Evolutionary conservation across 2,113 vertebrate genomes (phyloP).

Genomic region (Atrichornis clamosus): DNA sequence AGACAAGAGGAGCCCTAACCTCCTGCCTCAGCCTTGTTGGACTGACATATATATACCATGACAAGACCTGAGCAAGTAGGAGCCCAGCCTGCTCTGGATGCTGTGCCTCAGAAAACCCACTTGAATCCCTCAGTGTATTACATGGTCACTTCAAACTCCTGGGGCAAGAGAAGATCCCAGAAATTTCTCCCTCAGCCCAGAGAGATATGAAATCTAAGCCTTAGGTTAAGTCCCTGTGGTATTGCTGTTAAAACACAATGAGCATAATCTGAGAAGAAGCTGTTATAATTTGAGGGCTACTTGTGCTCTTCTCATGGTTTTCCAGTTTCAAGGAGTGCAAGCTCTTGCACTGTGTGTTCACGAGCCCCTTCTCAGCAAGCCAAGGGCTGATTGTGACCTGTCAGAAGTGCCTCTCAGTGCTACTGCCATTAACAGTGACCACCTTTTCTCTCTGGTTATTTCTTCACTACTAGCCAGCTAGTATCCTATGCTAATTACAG

Average conservation of each 20-base stretch:
- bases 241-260: not conserved
- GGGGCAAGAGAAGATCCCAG: not conserved
- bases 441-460: not conserved
- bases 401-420: not conserved
- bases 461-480: not conserved
- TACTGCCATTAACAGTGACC: no score
- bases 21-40: not conserved
- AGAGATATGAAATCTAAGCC: not conserved
- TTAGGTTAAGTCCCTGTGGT: not conserved
- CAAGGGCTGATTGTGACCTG: not conserved
- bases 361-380: not conserved
- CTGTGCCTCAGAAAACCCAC: not conserved
- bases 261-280: not conserved
- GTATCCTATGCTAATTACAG: not conserved
- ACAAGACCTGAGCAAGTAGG: not conserved
- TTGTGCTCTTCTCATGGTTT: not conserved
- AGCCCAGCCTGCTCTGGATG: accelerated
- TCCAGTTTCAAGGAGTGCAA: not conserved
- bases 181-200: not conserved
- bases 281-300: not conserved
- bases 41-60: not conserved
- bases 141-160: not conserved
- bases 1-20: not conserved
- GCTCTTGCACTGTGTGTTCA: accelerated
- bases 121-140: not conserved